These are phyloP conservation scores for Temnothorax unifasciatus DNA, from an alignment of 2,888 invertebrate species.

Conservation along the genomic window DNA sequence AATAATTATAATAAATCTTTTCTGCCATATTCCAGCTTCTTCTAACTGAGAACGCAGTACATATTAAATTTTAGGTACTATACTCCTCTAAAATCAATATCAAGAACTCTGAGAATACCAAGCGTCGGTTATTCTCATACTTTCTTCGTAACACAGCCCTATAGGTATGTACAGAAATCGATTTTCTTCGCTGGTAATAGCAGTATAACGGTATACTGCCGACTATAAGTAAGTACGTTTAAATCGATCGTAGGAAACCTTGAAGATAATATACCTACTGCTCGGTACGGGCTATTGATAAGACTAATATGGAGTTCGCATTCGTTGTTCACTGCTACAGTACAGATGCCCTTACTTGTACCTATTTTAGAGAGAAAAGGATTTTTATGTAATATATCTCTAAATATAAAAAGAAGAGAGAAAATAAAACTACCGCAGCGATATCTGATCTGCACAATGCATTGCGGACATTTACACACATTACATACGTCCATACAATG, in stretches of 20 bases:
- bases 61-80: not conserved
- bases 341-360: constrained; percentile 31
- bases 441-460: not conserved
- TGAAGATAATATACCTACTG: constrained; percentile 18
- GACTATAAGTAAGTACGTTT: constrained; percentile 18
- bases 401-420: not conserved
- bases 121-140: not conserved
- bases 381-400: not conserved
- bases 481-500: not conserved
- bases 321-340: not conserved
- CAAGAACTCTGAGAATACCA: not conserved
- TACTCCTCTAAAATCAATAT: constrained; percentile 6
- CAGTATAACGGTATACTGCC: constrained; percentile 1
- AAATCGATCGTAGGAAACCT: not conserved
- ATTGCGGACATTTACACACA: not conserved
- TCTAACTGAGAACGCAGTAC: not conserved
- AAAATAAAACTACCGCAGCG: not conserved
- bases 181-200: not conserved
- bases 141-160: not conserved
- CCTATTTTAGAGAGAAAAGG: not conserved
- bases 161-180: not conserved
- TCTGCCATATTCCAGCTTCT: not conserved
- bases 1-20: not conserved
- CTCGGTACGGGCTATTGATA: not conserved
- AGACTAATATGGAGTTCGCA: not conserved